Evolutionary conservation across 64 coral and sea anemone genomes (phyloP).

Genomic region (Actinia tenebrosa): DNA sequence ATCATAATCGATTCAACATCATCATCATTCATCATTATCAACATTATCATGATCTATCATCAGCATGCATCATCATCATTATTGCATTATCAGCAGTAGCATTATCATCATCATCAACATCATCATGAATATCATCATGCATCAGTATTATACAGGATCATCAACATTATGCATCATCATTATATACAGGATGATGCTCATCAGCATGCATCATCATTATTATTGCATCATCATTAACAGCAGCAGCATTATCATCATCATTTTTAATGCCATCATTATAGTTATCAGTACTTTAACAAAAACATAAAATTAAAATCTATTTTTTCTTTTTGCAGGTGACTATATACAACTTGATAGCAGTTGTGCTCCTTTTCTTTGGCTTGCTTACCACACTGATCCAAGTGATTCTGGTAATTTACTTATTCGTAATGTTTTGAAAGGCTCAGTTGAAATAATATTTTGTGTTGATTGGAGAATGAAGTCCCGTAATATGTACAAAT

Average conservation of each 20-base stretch:
- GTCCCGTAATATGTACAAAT: background rate
- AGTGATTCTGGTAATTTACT: slow-evolving; percentile 29
- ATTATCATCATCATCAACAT: background rate
- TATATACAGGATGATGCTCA: too few species aligned
- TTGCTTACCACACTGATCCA: slow-evolving; percentile 36
- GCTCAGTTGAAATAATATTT: background rate
- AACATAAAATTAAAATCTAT: too few species aligned
- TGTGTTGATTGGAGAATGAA: background rate
- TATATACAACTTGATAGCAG: background rate
- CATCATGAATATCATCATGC: background rate
- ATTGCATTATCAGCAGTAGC: too few species aligned
- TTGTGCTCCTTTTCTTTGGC: slow-evolving; percentile 18
- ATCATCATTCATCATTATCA: background rate
- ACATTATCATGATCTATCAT: too few species aligned
- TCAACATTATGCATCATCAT: background rate
- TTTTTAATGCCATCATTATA: background rate
- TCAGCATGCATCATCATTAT: background rate
- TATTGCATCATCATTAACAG: too few species aligned
- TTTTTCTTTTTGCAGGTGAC: background rate
- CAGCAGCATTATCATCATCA: background rate
- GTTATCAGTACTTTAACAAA: too few species aligned
- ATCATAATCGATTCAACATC: background rate
- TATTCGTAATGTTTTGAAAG: background rate
- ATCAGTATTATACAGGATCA: background rate
- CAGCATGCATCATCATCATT: background rate